Conservation (phyloP, 1,140 invertebrate genomes). For the Bombus superbus region DNA sequence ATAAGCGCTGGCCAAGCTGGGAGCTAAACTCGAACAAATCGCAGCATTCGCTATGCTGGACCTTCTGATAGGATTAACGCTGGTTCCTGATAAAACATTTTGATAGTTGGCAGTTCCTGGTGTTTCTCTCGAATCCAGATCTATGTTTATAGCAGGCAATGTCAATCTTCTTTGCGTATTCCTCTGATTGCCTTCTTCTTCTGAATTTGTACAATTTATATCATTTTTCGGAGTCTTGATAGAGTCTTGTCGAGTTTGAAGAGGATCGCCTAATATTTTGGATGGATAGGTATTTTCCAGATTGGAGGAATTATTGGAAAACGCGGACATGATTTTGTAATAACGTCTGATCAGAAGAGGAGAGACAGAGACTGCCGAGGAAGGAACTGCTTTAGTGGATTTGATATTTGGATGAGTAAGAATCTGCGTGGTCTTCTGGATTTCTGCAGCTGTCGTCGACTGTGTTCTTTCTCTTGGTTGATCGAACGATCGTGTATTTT, state of each 20-base stretch:
- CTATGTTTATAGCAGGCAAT: conserved; percentile 41
- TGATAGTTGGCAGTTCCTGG: background rate
- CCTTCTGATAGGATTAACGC: conserved; percentile 58
- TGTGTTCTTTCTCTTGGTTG: background rate
- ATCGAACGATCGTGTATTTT: background rate
- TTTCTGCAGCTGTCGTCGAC: background rate
- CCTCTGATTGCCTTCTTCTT: background rate
- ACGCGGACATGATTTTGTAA: background rate
- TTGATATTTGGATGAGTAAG: background rate
- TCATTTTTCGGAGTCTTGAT: too few species aligned
- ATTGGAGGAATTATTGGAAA: background rate
- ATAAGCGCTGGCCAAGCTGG: conserved; percentile 74
- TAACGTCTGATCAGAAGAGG: background rate
- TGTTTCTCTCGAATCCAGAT: background rate
- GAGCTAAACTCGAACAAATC: conserved; percentile 77
- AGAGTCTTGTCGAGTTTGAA: background rate
- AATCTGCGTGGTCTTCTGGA: background rate
- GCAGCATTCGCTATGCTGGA: conserved; percentile 74
- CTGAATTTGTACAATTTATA: background rate
- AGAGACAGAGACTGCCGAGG: background rate
- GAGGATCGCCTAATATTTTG: background rate
- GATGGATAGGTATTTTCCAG: background rate
- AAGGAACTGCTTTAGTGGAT: background rate
- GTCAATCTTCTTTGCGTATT: conserved; percentile 38
- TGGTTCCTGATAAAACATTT: conserved; percentile 42